Conservation (phyloP, 2,797 vertebrate species). For the Morelia viridis region DNA sequence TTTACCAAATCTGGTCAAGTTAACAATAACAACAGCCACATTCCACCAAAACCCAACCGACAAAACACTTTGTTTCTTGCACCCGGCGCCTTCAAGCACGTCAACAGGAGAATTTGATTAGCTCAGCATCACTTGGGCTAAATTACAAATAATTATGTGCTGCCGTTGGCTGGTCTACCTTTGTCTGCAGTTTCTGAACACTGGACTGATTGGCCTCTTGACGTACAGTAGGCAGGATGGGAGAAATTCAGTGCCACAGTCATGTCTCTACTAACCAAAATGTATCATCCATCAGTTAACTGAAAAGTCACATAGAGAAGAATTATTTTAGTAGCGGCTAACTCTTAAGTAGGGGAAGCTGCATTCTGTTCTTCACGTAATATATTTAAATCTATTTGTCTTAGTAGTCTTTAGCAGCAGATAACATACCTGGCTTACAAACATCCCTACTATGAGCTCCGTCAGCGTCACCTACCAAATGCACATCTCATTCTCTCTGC, state of each 20-base stretch:
- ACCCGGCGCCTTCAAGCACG: conserved; percentile 54
- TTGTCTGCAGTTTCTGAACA: conserved; percentile 65
- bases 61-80: conserved; percentile 54
- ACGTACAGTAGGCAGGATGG: conserved; percentile 51
- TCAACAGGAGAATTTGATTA: conserved; percentile 68
- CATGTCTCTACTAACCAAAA: conserved; percentile 59
- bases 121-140: conserved; percentile 66
- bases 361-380: not conserved
- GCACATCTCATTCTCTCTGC: not conserved
- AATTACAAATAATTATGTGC: conserved; percentile 71
- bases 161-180: conserved; percentile 72
- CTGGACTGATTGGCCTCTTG: conserved; percentile 53
- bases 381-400: not conserved
- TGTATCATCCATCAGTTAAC: conserved; percentile 49
- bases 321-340: conserved; percentile 40
- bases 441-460: not conserved
- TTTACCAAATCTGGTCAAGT: conserved; percentile 49
- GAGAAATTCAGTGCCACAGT: conserved; percentile 57
- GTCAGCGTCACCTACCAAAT: not conserved
- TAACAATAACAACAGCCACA: conserved; percentile 56
- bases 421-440: not conserved
- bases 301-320: conserved; percentile 56
- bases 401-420: not conserved
- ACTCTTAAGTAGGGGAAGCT: conserved; percentile 21
- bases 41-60: not conserved